Percentiles rank a stretch among this genome's conserved stretches.
Evolutionary conservation across 2,888 invertebrate genomes (phyloP).

Genomic region (Amphimallon solstitiale): DNA sequence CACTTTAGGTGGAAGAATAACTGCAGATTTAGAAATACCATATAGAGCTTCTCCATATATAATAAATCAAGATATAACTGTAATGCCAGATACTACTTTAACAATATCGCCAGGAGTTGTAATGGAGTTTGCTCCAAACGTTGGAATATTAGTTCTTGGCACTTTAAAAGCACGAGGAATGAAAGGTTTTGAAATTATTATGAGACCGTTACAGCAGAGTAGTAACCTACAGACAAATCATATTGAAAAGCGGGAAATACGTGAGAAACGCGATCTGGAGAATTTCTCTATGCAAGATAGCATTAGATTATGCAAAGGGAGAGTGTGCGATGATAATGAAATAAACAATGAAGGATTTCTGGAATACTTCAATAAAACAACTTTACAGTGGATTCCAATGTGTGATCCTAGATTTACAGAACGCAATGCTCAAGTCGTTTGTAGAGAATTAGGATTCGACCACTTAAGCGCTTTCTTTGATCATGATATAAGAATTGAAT

Average conservation of each 20-base stretch:
- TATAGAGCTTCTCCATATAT: conserved; percentile 77
- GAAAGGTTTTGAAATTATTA: conserved; percentile 78
- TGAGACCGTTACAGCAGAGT: conserved; percentile 71
- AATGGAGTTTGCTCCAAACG: conserved; percentile 94
- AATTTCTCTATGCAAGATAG: conserved; percentile 69
- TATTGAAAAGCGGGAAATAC: conserved; percentile 62
- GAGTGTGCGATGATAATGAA: conserved; percentile 71
- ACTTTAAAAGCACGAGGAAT: conserved; percentile 85
- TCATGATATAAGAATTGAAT: conserved; percentile 85
- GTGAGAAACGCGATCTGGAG: conserved; percentile 67
- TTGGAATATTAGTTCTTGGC: conserved; percentile 95
- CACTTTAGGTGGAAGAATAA: conserved; percentile 81
- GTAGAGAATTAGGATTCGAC: conserved; percentile 90
- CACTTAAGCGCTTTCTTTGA: conserved; percentile 89
- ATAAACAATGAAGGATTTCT: conserved; percentile 84
- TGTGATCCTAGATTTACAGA: conserved; percentile 97
- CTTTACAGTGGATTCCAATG: conserved; percentile 95
- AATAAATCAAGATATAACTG: conserved; percentile 89
- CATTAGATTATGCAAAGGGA: conserved; percentile 82
- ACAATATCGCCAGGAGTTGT: conserved; percentile 89
- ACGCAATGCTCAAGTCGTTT: conserved; percentile 96
- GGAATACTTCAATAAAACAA: conserved; percentile 95
- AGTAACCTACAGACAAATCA: conserved; percentile 53
- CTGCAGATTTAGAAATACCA: conserved; percentile 72
- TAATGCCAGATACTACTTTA: conserved; percentile 93